phyloP scores from a whole-genome alignment of 2,888 invertebrate genomes.

The Eretmocerus hayati region DNA sequence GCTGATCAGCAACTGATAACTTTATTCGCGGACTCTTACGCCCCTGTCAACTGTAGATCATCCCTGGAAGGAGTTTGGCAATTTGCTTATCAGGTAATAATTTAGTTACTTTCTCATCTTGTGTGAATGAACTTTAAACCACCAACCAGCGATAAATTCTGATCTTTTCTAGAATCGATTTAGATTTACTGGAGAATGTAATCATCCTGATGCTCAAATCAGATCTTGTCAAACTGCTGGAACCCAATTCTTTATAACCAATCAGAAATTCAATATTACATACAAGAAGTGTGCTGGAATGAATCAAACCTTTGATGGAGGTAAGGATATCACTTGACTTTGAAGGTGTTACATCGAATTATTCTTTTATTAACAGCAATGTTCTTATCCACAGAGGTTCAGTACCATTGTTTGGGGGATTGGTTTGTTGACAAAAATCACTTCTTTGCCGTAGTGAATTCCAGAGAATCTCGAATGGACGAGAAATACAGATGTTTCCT shows the following conservation, averaged over 20 bases:
- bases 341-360: neutral
- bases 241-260: slow-evolving; percentile 90
- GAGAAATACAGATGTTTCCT: slow-evolving; percentile 92
- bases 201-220: slow-evolving; percentile 80
- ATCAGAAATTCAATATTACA: slow-evolving; percentile 93
- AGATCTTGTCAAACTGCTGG: slow-evolving; percentile 93
- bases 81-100: slow-evolving; percentile 70
- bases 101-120: neutral
- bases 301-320: slow-evolving; percentile 82
- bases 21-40: slow-evolving; percentile 81
- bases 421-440: slow-evolving; percentile 96
- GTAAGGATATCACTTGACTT: slow-evolving; percentile 42
- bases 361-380: neutral
- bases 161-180: slow-evolving; percentile 63
- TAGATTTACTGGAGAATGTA: slow-evolving; percentile 87
- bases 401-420: slow-evolving; percentile 88
- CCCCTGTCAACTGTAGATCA: slow-evolving; percentile 85
- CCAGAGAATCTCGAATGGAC: slow-evolving; percentile 90
- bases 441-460: slow-evolving; percentile 95
- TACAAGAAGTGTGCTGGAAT: slow-evolving; percentile 85
- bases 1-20: slow-evolving; percentile 76
- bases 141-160: neutral
- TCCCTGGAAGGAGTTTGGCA: slow-evolving; percentile 95
- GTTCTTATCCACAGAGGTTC: slow-evolving; percentile 56
- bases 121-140: neutral